Evolutionary conservation across 2,888 invertebrate species (phyloP).

Genomic region (Platycheirus rosarum): DNA sequence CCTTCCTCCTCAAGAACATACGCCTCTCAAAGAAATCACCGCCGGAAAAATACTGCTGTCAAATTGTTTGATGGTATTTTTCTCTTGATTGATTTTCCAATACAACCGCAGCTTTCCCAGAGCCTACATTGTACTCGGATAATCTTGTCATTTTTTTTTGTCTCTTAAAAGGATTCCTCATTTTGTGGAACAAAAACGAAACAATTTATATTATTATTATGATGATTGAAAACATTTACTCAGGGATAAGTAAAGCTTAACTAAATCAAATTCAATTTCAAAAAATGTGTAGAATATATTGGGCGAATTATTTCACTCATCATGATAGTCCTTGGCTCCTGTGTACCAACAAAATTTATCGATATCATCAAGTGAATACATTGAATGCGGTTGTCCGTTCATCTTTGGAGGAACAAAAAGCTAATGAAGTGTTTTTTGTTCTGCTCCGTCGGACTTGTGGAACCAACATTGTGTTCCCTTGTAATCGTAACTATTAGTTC

Average conservation of each 20-base stretch:
- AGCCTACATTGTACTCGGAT: conserved; percentile 16
- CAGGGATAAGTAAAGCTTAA: conserved; percentile 31
- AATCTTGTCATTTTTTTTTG: conserved; percentile 30
- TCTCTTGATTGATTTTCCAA: conserved; percentile 33
- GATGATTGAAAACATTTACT: conserved; percentile 17
- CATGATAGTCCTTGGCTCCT: background rate
- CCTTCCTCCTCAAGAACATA: background rate
- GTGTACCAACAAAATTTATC: background rate
- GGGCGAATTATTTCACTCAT: background rate
- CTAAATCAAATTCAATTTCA: conserved; percentile 46
- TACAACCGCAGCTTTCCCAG: conserved; percentile 14
- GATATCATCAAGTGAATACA: conserved; percentile 2
- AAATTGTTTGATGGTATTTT: conserved; percentile 7
- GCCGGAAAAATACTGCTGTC: conserved; percentile 3
- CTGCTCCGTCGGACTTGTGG: background rate
- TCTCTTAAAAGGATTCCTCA: background rate
- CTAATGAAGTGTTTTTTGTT: conserved; percentile 36
- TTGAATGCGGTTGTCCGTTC: background rate
- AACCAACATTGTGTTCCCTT: background rate
- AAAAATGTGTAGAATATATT: background rate
- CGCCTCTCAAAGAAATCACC: background rate
- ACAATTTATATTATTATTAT: background rate
- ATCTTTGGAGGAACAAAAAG: background rate
- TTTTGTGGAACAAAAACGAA: no score
- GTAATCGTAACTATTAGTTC: conserved; percentile 25